phyloP scores from a whole-genome alignment of 2,888 invertebrate species.

The Oscheius sp. region DNA sequence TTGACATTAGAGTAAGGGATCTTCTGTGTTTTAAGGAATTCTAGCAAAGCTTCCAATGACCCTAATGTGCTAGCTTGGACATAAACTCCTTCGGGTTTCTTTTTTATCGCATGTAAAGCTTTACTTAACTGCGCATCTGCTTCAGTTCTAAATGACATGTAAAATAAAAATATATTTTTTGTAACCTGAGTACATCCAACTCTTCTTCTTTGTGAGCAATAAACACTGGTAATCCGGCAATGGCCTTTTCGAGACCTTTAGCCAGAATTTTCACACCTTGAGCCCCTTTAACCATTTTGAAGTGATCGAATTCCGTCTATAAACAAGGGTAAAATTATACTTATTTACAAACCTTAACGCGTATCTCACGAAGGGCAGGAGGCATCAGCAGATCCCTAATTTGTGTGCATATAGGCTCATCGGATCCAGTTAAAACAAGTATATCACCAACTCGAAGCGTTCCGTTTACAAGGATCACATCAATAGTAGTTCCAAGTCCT shows the following conservation, averaged over 20 bases:
- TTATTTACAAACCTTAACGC: conserved; percentile 85
- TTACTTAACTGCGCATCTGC: conserved; percentile 87
- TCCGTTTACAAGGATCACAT: conserved; percentile 97
- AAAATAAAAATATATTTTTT: conserved; percentile 3
- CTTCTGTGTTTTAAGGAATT: conserved; percentile 89
- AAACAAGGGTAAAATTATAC: neutral
- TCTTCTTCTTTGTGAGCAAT: conserved; percentile 94
- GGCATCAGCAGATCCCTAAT: conserved; percentile 96
- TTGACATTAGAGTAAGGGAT: conserved; percentile 98
- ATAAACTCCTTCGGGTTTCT: conserved; percentile 92
- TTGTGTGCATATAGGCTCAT: conserved; percentile 96
- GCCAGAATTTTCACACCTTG: conserved; percentile 98
- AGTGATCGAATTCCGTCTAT: conserved; percentile 84
- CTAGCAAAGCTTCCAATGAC: conserved; percentile 93
- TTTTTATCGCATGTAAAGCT: conserved; percentile 90
- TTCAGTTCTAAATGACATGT: conserved; percentile 79
- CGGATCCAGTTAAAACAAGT: conserved; percentile 93
- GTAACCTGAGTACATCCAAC: conserved; percentile 82
- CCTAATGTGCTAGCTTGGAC: conserved; percentile 99
- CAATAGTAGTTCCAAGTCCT: conserved; percentile 96
- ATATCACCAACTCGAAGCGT: conserved; percentile 90
- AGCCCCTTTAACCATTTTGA: conserved; percentile 93
- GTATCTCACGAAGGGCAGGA: conserved; percentile 93
- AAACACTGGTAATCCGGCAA: conserved; percentile 90
- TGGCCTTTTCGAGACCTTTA: conserved; percentile 87